Base-by-base conservation (phyloP, 2,797 vertebrate species). In the Anguilla anguilla region DNA sequence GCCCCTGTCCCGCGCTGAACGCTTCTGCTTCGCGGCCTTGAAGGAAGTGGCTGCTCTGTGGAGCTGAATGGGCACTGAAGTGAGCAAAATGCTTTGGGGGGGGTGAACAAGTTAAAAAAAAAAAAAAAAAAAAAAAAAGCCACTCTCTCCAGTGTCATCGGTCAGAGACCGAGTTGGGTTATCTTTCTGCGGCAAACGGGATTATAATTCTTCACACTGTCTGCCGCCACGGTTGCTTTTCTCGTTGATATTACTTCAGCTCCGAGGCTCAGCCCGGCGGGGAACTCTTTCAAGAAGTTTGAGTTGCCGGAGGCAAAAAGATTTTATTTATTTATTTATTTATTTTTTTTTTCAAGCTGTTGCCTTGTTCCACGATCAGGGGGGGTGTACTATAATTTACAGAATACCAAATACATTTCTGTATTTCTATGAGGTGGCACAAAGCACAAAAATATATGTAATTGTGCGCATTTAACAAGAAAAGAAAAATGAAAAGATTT, bases 191-290 rank as follows among this genome's bases (percentile, higher is more conserved):
- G 77, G 19, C 19, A 49, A 49, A 19, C 4, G 0, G 77, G 77
- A 49, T 81, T 81, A 49, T 81, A 81, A 49, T 81, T 49, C 43
- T 81, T 46, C 77, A 77, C 72, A 49, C 22, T 81, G 43, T 81
- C 1, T 81, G 39, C 43, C n/a, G 43, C 39, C 43, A 49, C 6
- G 77, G 39, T 6, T 81, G 77, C 17, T 49, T 49, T 35, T 81
- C 43, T 25, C 77, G 25, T 81, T 81, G 43, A 81, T 25, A 81
- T 81, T 81, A 49, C 22, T 81, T 22, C 7, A 49, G 9, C 17
- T 43, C 43, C 5, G 25, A 5, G 7, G 6, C 19, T 49, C 22
- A 81, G 5, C 77, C 77, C 43, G 19, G 6, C 17, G 43, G 77
- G 43, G 19, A 0, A 81, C 43, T 9, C 77, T 49, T 25, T 81